A percentile compares a stretch with the other conserved stretches of the same genome.
phyloP scores from a whole-genome alignment of 2,888 invertebrate genomes.

The Vanessa cardui region DNA sequence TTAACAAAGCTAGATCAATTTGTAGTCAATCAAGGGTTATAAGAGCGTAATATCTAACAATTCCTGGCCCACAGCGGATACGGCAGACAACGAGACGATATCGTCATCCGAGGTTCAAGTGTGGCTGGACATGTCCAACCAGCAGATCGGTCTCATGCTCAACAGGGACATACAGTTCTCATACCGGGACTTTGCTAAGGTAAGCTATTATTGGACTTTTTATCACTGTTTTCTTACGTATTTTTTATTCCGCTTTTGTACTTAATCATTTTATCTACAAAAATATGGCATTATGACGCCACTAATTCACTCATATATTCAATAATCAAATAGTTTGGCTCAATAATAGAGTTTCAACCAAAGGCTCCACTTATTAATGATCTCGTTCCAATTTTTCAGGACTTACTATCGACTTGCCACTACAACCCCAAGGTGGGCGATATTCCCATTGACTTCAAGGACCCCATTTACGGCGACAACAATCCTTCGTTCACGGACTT shows the following conservation, averaged over 20 bases:
- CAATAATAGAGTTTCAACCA: too few species aligned
- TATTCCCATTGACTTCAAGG: constrained; percentile 93
- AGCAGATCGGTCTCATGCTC: constrained; percentile 95
- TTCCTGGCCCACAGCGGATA: constrained; percentile 77
- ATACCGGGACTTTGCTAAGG: constrained; percentile 92
- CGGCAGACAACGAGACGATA: constrained; percentile 93
- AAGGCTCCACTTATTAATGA: too few species aligned
- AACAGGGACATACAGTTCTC: constrained; percentile 93
- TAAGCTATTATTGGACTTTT: constrained; percentile 42
- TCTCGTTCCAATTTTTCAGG: constrained; percentile 59
- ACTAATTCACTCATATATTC: too few species aligned
- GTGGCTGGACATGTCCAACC: constrained; percentile 97
- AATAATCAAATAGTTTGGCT: too few species aligned
- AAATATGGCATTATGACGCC: too few species aligned
- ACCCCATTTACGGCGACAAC: constrained; percentile 93
- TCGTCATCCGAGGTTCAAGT: constrained; percentile 94
- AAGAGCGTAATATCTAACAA: not conserved
- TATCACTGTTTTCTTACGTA: not conserved
- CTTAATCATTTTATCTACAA: not conserved
- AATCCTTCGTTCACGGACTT: constrained; percentile 97
- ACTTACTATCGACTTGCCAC: constrained; percentile 87
- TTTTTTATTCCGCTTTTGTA: not conserved
- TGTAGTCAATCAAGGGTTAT: not conserved
- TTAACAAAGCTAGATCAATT: too few species aligned
- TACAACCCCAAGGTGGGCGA: constrained; percentile 94